Evolutionary conservation across 2,888 invertebrate species (phyloP).

Genomic region (Cryptus armator): DNA sequence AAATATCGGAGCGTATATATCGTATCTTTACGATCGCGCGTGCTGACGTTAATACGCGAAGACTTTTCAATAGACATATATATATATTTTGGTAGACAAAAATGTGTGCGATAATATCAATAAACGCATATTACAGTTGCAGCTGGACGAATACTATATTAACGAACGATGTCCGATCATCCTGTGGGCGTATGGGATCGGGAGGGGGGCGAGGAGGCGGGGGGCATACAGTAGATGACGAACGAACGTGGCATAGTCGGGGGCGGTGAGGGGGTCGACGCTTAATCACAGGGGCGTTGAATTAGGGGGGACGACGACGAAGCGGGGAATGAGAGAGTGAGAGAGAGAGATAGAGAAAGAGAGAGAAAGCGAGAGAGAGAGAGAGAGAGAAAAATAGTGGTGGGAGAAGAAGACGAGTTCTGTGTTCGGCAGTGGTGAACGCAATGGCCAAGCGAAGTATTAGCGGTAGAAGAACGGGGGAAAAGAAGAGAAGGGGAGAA

Average conservation of each 20-base stretch:
- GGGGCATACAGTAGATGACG: conserved; percentile 26
- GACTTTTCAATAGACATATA: background rate
- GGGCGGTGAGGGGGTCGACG: conserved; percentile 71
- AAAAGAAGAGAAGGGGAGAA: conserved; percentile 70
- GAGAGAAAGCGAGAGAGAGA: conserved; percentile 26
- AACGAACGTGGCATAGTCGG: conserved; percentile 47
- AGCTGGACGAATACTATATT: conserved; percentile 36
- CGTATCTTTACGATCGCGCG: background rate
- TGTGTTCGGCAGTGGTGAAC: conserved; percentile 34
- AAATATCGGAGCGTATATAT: background rate
- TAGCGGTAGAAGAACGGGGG: conserved; percentile 51
- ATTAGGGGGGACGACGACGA: conserved; percentile 76
- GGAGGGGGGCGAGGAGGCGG: background rate
- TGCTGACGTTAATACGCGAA: background rate
- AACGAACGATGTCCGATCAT: conserved; percentile 50
- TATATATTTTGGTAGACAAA: background rate
- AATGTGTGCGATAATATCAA: background rate
- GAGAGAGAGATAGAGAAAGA: conserved; percentile 25
- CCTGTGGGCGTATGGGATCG: conserved; percentile 60
- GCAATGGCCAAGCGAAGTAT: conserved; percentile 30
- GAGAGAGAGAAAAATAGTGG: conserved; percentile 13
- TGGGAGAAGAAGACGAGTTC: conserved; percentile 66
- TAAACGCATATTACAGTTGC: background rate
- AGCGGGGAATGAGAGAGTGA: conserved; percentile 31
- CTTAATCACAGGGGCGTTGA: conserved; percentile 82